Evolutionary conservation across 2,113 vertebrate species (phyloP).

Genomic region (Chaetops frenatus): DNA sequence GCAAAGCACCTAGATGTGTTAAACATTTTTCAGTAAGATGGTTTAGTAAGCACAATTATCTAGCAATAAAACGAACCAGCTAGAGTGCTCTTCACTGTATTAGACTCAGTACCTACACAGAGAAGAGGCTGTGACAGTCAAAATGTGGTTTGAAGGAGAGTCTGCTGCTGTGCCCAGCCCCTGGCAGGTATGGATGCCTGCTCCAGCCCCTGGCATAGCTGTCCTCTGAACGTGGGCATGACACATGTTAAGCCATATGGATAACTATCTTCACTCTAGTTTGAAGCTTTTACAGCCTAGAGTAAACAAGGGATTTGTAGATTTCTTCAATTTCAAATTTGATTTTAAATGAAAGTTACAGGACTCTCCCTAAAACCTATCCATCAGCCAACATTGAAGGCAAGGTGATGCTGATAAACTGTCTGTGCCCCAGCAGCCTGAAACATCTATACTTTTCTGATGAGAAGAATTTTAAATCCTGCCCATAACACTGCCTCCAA

Average conservation of each 20-base stretch:
- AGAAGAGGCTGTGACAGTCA: not conserved
- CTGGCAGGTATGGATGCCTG: not conserved
- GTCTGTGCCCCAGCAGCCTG: not conserved
- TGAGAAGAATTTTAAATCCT: not conserved
- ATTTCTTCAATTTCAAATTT: not conserved
- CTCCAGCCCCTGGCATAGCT: fast-evolving
- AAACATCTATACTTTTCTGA: not conserved
- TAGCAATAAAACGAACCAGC: not conserved
- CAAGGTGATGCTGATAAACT: not conserved
- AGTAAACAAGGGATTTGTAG: not conserved
- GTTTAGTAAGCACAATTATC: not conserved
- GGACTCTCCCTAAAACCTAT: not conserved
- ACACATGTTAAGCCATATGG: not conserved
- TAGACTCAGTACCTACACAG: not conserved
- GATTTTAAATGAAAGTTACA: not conserved
- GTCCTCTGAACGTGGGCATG: not conserved
- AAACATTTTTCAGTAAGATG: not conserved
- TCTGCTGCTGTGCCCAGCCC: not conserved
- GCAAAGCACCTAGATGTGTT: not conserved
- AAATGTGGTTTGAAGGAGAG: not conserved
- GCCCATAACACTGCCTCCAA: not conserved
- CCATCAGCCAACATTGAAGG: not conserved
- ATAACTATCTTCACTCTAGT: not conserved
- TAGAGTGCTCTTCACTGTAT: not conserved
- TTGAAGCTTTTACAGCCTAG: not conserved